phyloP scores from a whole-genome alignment of 2,888 invertebrate genomes.

The Corythucha ciliata region DNA sequence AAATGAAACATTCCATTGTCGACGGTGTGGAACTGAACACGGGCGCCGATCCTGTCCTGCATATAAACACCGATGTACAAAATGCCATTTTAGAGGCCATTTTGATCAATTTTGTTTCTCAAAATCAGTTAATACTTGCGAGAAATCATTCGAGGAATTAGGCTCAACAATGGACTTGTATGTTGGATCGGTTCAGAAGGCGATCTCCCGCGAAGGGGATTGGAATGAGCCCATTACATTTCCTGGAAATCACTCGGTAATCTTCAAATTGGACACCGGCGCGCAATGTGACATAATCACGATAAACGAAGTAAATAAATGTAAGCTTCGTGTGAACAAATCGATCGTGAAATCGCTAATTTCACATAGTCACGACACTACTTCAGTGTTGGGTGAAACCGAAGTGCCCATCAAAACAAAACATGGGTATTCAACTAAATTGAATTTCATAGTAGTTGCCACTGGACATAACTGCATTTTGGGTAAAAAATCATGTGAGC shows the following conservation, averaged over 20 bases:
- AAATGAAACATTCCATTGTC: constrained; percentile 11
- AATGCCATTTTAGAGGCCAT: constrained; percentile 7
- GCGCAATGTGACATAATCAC: constrained; percentile 13
- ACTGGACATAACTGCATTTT: constrained; percentile 12
- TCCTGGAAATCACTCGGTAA: constrained; percentile 11
- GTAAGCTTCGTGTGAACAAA: constrained; percentile 7
- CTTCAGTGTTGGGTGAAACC: constrained; percentile 15
- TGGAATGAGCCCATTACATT: constrained; percentile 7
- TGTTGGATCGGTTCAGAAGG: background rate
- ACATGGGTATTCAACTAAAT: constrained; percentile 6
- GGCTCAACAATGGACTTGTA: background rate
- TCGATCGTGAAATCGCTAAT: constrained; percentile 2
- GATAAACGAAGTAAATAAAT: constrained; percentile 9
- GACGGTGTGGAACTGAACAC: constrained; percentile 3
- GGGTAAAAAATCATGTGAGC: constrained; percentile 11
- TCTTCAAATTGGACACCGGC: constrained; percentile 15
- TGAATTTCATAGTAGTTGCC: constrained; percentile 13
- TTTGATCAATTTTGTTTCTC: constrained; percentile 6
- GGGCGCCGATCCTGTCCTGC: constrained; percentile 5
- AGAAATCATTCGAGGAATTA: background rate
- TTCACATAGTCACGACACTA: constrained; percentile 14
- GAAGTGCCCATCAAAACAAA: constrained; percentile 11
- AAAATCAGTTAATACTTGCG: constrained; percentile 9
- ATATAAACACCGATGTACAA: background rate
- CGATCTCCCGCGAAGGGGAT: background rate